phyloP scores from a whole-genome alignment of 2,797 vertebrate genomes.

The Sternotherus odoratus region DNA sequence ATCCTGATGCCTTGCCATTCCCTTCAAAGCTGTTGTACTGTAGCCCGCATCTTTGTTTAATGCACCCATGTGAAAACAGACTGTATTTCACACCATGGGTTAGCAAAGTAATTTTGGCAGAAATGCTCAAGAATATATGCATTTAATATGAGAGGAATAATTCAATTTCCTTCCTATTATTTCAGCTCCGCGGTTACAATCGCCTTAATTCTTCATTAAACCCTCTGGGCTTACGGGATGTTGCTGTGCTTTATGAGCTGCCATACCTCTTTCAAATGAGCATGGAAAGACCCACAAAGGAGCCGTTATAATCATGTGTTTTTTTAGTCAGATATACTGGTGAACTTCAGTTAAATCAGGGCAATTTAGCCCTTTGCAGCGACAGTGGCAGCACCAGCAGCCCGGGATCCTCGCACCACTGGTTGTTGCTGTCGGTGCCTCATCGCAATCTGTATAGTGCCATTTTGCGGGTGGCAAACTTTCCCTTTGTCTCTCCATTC shows the following conservation, averaged over 20 bases:
- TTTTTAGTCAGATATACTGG: constrained; percentile 55
- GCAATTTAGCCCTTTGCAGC: constrained; percentile 44
- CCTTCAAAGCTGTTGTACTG: constrained; percentile 55
- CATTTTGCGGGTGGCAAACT: not conserved
- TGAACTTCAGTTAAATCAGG: constrained; percentile 53
- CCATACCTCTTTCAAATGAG: constrained; percentile 58
- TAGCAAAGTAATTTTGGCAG: constrained; percentile 72
- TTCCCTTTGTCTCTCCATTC: not conserved
- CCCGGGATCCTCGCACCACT: not conserved
- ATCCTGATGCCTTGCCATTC: constrained; percentile 63
- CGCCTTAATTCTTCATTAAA: constrained; percentile 80
- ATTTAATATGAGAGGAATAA: constrained; percentile 79
- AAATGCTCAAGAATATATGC: constrained; percentile 73
- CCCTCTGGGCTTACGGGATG: constrained; percentile 71
- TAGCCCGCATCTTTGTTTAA: constrained; percentile 72
- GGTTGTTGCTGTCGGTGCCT: constrained; percentile 6
- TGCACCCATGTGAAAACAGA: constrained; percentile 74
- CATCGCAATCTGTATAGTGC: not conserved
- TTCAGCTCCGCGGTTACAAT: constrained; percentile 70
- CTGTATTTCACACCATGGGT: constrained; percentile 70
- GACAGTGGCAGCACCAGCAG: not conserved
- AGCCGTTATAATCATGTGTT: constrained; percentile 54
- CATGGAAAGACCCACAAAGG: constrained; percentile 69
- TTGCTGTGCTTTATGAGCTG: constrained; percentile 58
- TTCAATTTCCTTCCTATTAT: constrained; percentile 79